phyloP scores from a whole-genome alignment of 1,140 invertebrate species.

The Macrostomum lignano region DNA sequence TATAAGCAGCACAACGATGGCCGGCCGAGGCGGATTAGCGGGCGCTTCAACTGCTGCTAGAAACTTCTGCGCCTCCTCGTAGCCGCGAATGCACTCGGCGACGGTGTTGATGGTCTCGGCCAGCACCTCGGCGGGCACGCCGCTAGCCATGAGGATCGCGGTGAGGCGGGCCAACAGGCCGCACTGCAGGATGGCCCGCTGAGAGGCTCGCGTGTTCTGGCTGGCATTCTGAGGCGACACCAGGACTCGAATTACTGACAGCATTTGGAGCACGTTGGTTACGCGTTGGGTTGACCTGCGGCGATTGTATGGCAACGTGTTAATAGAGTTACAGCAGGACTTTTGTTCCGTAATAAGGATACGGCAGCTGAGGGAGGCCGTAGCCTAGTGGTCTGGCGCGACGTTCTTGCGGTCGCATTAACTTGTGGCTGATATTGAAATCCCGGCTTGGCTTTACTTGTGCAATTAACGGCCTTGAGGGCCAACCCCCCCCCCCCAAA shows the following conservation, averaged over 20 bases:
- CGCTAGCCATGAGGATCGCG: constrained; percentile 63
- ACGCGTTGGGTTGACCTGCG: neutral
- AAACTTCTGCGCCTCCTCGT: constrained; percentile 62
- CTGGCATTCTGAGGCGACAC: constrained; percentile 59
- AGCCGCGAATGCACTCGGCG: constrained; percentile 68
- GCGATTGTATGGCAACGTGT: neutral
- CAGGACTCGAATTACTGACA: constrained; percentile 46
- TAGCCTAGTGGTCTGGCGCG: too few relatives aligned
- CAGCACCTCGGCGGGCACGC: constrained; percentile 76
- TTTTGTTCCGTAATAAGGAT: too few relatives aligned
- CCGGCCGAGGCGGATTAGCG: constrained; percentile 58
- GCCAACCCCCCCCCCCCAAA: too few relatives aligned
- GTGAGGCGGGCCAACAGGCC: constrained; percentile 42
- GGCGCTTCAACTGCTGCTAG: constrained; percentile 67
- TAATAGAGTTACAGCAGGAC: neutral
- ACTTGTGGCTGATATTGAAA: too few relatives aligned
- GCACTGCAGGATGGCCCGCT: constrained; percentile 42
- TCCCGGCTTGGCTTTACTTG: too few relatives aligned
- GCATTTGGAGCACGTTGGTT: constrained; percentile 6
- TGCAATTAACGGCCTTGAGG: too few relatives aligned
- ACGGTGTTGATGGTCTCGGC: constrained; percentile 83
- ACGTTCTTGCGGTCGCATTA: too few relatives aligned
- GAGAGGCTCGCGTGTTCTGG: constrained; percentile 46
- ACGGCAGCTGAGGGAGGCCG: too few relatives aligned
- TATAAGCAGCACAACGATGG: constrained; percentile 71